Base-by-base conservation (phyloP, 2,888 invertebrate species). In the Volucella bombylans region DNA sequence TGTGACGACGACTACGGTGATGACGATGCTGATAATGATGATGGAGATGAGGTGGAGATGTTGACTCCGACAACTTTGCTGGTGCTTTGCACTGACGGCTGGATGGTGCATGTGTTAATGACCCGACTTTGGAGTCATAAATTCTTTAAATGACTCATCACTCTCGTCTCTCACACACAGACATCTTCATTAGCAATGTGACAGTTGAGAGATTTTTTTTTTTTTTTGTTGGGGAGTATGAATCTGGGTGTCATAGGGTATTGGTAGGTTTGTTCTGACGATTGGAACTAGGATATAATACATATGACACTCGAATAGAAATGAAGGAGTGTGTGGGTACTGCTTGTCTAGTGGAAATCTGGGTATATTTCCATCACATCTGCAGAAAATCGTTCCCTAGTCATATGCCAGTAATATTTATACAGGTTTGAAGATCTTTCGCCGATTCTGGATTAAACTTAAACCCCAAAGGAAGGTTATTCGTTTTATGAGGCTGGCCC, bases 21-120 rank as follows among this genome's bases (percentile, higher is more conserved):
- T 62, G 69, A 45, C 54, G 54, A 61, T 23, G 38, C 18, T 38
- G 45, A 59, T 9, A 47, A 31, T 43, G 49, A 18, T 39, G 49
- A 45, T 49, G 57, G 45, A 18, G 39, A 41, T 55, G 59, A 50
- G n/a, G 74, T 41, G 39, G 47, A 62, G 59, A 50, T 18, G 74
- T 41, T 74, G 55, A 11, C 8, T 12, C 39, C n/a, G 11, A 1
- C 50, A 14, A 10, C 11, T 62, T 11, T 50, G 39, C 41, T 43
- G 65, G 1, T 62, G 45, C 55, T 41, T 49, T 76, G 61, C 38
- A 52, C 65, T 67, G 67, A 68, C 77, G 62, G 39, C 62, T 68
- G 68, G 23, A 45, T 62, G 65, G 62, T 62, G 62, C 77, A 77
- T 73, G 82, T 82, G 82, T 82, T 82, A 82, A 82, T 78, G 82